phyloP scores from a whole-genome alignment of 1,140 invertebrate genomes.

The Zaprionus ornatus region DNA sequence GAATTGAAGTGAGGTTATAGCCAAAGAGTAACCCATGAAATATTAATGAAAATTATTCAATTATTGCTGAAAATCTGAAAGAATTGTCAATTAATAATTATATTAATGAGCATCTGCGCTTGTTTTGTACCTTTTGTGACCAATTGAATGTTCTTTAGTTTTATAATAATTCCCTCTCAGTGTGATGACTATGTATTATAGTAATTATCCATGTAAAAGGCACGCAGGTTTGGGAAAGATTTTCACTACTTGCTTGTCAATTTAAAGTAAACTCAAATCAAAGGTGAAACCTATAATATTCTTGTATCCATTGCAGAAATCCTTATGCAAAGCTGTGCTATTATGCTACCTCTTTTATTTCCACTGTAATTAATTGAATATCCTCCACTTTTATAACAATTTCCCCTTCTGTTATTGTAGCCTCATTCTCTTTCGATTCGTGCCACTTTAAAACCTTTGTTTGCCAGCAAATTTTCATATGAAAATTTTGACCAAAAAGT shows the following conservation, averaged over 20 bases:
- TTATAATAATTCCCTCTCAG: too few species aligned
- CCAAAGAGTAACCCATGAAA: background rate
- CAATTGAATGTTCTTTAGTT: too few species aligned
- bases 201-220: too few species aligned
- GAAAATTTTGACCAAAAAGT: constrained; percentile 15
- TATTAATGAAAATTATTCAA: too few species aligned
- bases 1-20: background rate
- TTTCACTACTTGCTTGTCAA: background rate
- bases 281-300: background rate
- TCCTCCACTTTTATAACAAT: background rate
- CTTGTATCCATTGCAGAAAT: background rate
- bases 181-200: too few species aligned
- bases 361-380: background rate
- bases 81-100: too few species aligned
- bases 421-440: background rate
- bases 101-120: too few species aligned
- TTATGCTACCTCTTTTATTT: background rate
- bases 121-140: too few species aligned
- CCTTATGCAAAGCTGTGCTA: background rate
- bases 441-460: constrained; percentile 29
- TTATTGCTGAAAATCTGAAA: too few species aligned
- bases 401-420: background rate
- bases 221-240: background rate
- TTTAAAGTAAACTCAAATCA: background rate
- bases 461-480: constrained; percentile 34